phyloP scores from a whole-genome alignment of 2,113 vertebrate genomes.

The Damaliscus lunatus region DNA sequence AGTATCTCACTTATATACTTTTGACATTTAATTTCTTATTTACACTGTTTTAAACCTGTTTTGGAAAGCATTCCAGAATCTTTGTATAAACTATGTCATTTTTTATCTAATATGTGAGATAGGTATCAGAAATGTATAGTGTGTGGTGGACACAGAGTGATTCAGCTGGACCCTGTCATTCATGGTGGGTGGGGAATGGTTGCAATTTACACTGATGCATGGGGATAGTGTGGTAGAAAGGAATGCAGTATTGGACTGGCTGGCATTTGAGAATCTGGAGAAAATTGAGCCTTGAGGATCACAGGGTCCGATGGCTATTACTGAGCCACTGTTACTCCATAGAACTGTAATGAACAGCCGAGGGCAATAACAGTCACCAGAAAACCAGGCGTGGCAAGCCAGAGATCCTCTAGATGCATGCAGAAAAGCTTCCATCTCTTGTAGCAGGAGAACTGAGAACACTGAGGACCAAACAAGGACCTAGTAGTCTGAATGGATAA shows the following conservation, averaged over 20 bases:
- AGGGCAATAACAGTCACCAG: background rate
- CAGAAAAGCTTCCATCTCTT: background rate
- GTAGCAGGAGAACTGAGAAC: background rate
- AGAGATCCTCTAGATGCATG: background rate
- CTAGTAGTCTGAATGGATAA: background rate
- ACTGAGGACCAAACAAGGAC: background rate
- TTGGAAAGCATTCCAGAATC: background rate
- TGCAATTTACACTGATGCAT: background rate
- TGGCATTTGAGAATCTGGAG: background rate
- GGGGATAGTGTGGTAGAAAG: background rate
- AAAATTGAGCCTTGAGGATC: background rate
- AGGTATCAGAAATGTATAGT: background rate
- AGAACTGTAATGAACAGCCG: background rate
- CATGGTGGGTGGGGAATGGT: background rate
- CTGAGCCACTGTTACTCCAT: background rate
- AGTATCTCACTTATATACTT: conserved; percentile 35
- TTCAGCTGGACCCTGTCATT: background rate
- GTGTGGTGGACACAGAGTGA: background rate
- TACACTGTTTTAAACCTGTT: background rate
- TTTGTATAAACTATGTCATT: background rate
- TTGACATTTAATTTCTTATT: conserved; percentile 13
- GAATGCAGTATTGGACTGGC: background rate
- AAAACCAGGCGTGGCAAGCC: background rate
- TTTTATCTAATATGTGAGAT: background rate
- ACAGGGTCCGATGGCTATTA: background rate